Conservation (phyloP, 2,113 vertebrate species). For the Cygnus buccinator region DNA sequence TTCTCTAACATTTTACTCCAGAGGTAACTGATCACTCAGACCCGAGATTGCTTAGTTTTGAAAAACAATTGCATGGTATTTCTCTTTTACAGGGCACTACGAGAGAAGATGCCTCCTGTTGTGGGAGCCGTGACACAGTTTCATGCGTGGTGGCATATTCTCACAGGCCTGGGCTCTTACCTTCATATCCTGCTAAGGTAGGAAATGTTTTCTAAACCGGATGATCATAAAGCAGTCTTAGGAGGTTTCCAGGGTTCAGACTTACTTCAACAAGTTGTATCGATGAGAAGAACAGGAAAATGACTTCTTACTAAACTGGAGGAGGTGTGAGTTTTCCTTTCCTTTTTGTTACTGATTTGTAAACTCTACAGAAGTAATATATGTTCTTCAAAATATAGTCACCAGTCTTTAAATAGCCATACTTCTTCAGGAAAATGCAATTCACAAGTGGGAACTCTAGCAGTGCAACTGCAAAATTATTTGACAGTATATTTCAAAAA, state of each 20-base stretch:
- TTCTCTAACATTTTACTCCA: not conserved
- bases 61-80: not conserved
- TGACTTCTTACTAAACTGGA: not conserved
- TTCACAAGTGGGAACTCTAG: not conserved
- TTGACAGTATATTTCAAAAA: not conserved
- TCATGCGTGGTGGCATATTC: conserved; percentile 98
- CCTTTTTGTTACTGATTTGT: not conserved
- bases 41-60: not conserved
- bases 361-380: not conserved
- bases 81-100: conserved; percentile 78
- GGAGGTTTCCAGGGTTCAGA: not conserved
- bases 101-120: conserved; percentile 84
- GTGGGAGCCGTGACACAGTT: conserved; percentile 92
- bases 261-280: not conserved
- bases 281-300: not conserved
- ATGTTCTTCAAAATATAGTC: not conserved
- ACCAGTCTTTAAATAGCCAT: not conserved
- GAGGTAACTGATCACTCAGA: not conserved
- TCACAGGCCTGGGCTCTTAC: conserved; percentile 96
- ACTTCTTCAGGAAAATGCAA: not conserved
- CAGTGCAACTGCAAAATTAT: not conserved
- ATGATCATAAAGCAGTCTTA: not conserved
- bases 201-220: not conserved
- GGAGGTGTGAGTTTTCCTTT: not conserved
- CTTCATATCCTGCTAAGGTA: conserved; percentile 97